Evolutionary conservation across 1,140 invertebrate genomes (phyloP), one percentile per base, ranked within the genome.

Genomic region (Aphelenchoides fujianensis): DNA sequence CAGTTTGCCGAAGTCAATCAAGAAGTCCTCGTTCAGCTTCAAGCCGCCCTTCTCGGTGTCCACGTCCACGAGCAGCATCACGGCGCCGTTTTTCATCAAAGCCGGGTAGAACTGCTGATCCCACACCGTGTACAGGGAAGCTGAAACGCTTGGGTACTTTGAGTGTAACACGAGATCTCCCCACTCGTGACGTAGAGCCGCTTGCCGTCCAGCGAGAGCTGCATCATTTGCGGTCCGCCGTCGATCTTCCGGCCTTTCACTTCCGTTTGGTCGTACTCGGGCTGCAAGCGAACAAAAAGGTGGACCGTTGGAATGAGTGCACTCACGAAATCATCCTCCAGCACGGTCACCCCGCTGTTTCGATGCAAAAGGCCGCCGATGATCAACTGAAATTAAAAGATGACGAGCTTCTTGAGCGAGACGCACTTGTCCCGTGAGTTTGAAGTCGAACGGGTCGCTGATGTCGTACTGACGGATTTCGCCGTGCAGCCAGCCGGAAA

Each of bases 161-260:
- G n/a, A n/a, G n/a, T n/a, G n/a, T n/a, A n/a, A n/a, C n/a, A n/a
- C n/a, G n/a, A n/a, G n/a, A n/a, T n/a, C n/a, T n/a, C n/a, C n/a
- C n/a, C n/a, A n/a, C n/a, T 91, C 0, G 92, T 94, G 0, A 94
- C 91, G 82, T 97, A 98, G 3, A 98, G 87, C 23, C 95, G 88
- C 85, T 91, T 92, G 0, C 95, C 95, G 86, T 98, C 95, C 54
- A 98, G 85, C 75, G 93, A 96, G 0, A 98, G 85, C 83, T 98
- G 95, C 55, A 98, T 83, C 95, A 98, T 98, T 85, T 98, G 95
- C 0, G 94, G 92, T 1, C 90, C 89, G 16, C 93, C 95, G 59
- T 90, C 86, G 3, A 97, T 84, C 53, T 88, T 87, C 69, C 90
- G 90, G 0, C 91, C 92, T 84, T 95, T 93, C 0, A 97, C 85